Conservation (phyloP, 2,888 invertebrate species). For the Gibbula magus region DNA sequence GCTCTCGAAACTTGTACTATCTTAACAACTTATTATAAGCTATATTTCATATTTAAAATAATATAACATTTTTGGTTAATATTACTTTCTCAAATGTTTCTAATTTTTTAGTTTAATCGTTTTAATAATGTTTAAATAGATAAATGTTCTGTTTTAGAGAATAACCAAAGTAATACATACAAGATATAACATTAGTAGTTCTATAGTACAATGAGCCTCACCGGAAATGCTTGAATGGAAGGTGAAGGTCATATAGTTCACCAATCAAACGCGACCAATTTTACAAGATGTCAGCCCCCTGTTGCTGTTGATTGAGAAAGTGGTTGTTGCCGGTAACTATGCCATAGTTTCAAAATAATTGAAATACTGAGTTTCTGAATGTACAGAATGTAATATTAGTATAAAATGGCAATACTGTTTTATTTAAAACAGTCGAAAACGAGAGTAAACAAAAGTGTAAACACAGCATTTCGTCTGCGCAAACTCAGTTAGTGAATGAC, state of each 20-base stretch:
- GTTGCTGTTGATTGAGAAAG: not conserved
- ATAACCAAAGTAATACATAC: too few species aligned
- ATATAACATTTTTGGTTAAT: too few species aligned
- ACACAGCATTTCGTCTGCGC: not conserved
- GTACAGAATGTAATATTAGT: not conserved
- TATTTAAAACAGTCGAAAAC: not conserved
- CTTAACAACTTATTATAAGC: not conserved
- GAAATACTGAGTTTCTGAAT: not conserved
- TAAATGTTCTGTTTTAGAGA: too few species aligned
- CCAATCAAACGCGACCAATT: not conserved
- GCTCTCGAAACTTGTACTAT: not conserved
- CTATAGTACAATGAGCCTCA: not conserved
- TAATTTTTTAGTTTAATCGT: too few species aligned
- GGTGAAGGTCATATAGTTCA: constrained; percentile 3
- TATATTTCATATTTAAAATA: too few species aligned
- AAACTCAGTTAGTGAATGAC: not conserved
- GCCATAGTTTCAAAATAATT: not conserved
- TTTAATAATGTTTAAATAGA: too few species aligned
- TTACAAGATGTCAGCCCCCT: constrained; percentile 18
- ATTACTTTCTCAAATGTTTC: too few species aligned
- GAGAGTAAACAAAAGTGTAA: too few species aligned
- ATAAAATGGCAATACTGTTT: not conserved
- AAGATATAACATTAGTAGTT: too few species aligned
- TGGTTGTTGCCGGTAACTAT: constrained; percentile 17
- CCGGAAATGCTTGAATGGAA: not conserved